Evolutionary conservation across 2,888 invertebrate species (phyloP), one percentile per base, ranked within the genome.

Genomic region (Mesochorus sp.): DNA sequence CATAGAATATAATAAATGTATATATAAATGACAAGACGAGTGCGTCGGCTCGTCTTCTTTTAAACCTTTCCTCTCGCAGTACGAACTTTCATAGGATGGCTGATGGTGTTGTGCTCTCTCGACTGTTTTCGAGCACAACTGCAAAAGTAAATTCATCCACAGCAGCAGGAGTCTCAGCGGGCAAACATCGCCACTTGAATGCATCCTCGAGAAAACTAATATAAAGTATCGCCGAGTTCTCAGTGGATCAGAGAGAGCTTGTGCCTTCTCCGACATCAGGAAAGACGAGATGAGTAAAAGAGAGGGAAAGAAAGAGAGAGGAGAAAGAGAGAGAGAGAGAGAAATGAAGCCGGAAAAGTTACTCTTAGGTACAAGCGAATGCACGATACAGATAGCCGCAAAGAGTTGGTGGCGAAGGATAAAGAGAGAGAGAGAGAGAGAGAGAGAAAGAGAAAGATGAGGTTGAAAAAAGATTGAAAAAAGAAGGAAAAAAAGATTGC

Each of bases 141-240:
- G 39, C 26, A 42, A 39, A 59, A 6, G 59, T 37, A 28, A 19
- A 70, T 70, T 24, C 49, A 39, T 24, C 26, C 37, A 57, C 14
- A 42, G n/a, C n/a, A n/a, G n/a, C n/a, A n/a, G 12, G 12, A 39
- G 55, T 44, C 55, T 59, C 68, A n/a, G n/a, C n/a, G 17, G 17
- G 49, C 12, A 47, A n/a, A 53, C 37, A 83, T 82, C 81, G 83
- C 76, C 82, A 81, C 85, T 86, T 85, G 84, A 86, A 84, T 80
- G 85, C 82, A 80, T 84, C 80, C 83, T 86, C 81, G 82, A 85
- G 83, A 82, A 73, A 87, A 86, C 85, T 86, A 87, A 88, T 87
- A 88, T 87, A 87, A 86, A 85, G 84, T 84, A 82, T 81, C 81
- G 79, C 71, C 61, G 73, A 62, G 81, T 72, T 75, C 70, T 59